phyloP scores from a whole-genome alignment of 2,797 vertebrate species.

The Peromyscus nudipes region DNA sequence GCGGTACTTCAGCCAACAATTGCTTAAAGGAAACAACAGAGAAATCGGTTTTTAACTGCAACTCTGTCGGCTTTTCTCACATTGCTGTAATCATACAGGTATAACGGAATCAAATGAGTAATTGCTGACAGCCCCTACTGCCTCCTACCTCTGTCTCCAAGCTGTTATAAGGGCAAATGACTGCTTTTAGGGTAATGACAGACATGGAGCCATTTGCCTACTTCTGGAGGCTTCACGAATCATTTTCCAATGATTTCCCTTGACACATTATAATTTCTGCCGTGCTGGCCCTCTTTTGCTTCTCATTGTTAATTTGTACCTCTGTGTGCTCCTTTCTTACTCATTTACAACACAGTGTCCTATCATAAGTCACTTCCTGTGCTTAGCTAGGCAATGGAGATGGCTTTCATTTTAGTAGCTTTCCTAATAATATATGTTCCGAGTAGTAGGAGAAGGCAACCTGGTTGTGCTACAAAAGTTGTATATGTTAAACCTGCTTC shows the following conservation, averaged over 20 bases:
- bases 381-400: conserved; percentile 27
- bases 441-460: not conserved
- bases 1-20: not conserved
- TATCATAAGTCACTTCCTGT: conserved; percentile 12
- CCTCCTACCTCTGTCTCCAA: not conserved
- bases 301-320: not conserved
- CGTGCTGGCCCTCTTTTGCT: conserved; percentile 14
- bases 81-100: conserved; percentile 61
- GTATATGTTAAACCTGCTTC: conserved; percentile 25
- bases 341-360: conserved; percentile 47
- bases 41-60: conserved; percentile 60
- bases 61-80: conserved; percentile 43
- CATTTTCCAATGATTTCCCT: conserved; percentile 71
- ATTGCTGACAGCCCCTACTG: conserved; percentile 7
- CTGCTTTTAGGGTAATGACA: conserved; percentile 49
- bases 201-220: conserved; percentile 54
- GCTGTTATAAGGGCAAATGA: conserved; percentile 51
- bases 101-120: conserved; percentile 54
- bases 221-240: conserved; percentile 72
- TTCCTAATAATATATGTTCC: not conserved
- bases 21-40: conserved; percentile 61
- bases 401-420: not conserved
- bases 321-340: not conserved
- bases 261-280: conserved; percentile 33
- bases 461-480: conserved; percentile 6